Percentiles rank a stretch among this genome's conserved stretches.
These are phyloP conservation scores for Plumapathes pennacea DNA, from an alignment of 92 coral and sea anemone species.

Conservation along the genomic window DNA sequence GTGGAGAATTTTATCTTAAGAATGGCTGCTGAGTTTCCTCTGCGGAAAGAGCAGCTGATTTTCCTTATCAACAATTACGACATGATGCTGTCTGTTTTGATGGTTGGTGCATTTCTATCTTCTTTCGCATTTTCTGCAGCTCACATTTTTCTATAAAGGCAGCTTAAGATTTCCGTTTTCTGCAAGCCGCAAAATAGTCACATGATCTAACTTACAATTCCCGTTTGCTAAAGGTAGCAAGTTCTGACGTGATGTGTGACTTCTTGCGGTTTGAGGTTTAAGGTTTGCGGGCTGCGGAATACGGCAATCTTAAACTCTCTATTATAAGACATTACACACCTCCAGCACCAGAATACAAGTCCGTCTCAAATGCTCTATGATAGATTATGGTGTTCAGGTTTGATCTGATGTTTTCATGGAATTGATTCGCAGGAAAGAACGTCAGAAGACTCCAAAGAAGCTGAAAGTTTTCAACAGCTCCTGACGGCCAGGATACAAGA, in stretches of 20 bases:
- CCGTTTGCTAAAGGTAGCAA: too few species aligned
- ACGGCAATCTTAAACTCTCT: too few species aligned
- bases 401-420: background rate
- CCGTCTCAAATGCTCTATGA: background rate
- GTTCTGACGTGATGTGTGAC: too few species aligned
- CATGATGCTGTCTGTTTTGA: constrained; percentile 97
- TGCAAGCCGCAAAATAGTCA: too few species aligned
- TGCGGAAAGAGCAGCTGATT: constrained; percentile 93
- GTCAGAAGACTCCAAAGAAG: constrained; percentile 97
- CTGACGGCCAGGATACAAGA: constrained; percentile 97
- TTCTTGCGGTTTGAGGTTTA: too few species aligned
- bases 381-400: background rate
- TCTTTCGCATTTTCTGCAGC: too few species aligned
- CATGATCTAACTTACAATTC: too few species aligned
- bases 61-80: constrained; percentile 97
- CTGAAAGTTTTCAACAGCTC: constrained; percentile 94
- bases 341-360: background rate
- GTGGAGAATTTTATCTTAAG: constrained; percentile 90
- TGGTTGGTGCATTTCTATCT: too few species aligned
- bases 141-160: too few species aligned
- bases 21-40: constrained; percentile 99
- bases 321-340: background rate
- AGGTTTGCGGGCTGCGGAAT: too few species aligned
- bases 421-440: constrained; percentile 71
- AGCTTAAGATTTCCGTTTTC: too few species aligned